Evolutionary conservation across 2,113 vertebrate species (phyloP), one percentile per base, ranked within the genome.

Genomic region (Lamprologus lemairii): DNA sequence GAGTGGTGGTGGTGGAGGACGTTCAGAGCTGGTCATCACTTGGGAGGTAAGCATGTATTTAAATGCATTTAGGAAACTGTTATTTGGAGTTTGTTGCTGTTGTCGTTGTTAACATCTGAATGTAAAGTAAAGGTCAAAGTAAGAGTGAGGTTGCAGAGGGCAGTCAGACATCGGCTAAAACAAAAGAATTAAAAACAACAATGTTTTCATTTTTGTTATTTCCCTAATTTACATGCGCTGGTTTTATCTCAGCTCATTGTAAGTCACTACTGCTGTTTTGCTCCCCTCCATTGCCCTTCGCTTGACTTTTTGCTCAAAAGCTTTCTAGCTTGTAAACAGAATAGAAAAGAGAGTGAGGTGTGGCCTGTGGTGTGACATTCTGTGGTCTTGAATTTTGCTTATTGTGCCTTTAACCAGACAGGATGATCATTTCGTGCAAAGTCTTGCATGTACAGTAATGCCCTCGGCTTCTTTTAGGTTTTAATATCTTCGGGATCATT

Each of bases 1-100:
- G 93, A 98, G 97, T 2, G 98, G 98, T 26, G 98, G 98, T 1
- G 98, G 98, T 21, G 98, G 98, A 49, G 98, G 97, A 93, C 98
- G 97, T 49, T 98, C 97, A 1, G 98, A 99, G 90, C 96, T 99
- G 86, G 98, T 99, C 92, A 99, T 99, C 91, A 98, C 97, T 1
- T 99, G 98, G 98, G 98, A 99, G 97, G 98, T 99, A 95, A 96
- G 95, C 55, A 3, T 79, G 14, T 7, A 57, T 71, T 80, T 12
- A 45, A 40, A 21, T 31, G 35, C 17, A 12, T 68, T 68, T 68
- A 14, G 7, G 1, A 3, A 3, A 23, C 9, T 40, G 4, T 84
- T 35, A 11, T 53, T 78, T n/a, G 10, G 47, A 28, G 16, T 19
- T 21, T 37, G 3, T 60, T 37, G 11, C 47, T 40, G 9, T 9